Base-by-base conservation (phyloP, 2,888 invertebrate genomes). In the Danaus chrysippus region DNA sequence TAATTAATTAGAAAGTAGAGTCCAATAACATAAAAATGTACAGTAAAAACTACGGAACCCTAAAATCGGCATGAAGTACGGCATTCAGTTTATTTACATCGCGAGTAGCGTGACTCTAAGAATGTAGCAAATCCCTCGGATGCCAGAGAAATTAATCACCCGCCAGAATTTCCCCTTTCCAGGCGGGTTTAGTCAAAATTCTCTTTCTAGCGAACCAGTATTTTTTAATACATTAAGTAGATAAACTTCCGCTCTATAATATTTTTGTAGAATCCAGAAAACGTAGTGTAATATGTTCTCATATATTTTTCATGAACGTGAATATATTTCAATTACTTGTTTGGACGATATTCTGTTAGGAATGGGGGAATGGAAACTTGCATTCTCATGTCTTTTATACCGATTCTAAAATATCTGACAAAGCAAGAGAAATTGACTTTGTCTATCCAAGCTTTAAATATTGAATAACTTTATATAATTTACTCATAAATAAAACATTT, bases 81-180 rank as follows among this genome's bases (percentile, higher is more conserved):
- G 70, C 69, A 73, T 74, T 78, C 74, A 72, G 78, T 84, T 85
- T 84, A 85, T 84, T 84, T 84, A 82, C 81, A 74, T 73, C 71
- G 76, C 70, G 70, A 75, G 73, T 82, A 75, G 81, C 84, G 84
- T 84, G 83, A 82, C 84, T 83, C 68, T 74, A 74, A 75, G 76
- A 78, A 78, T 78, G 77, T 75, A 77, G 76, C 74, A 79, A 82
- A 79, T 84, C 82, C 79, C 76, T 77, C 76, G 79, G 81, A 84
- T 83, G 82, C 79, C 76, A 71, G 73, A 73, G 71, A 81, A 85
- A 86, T 86, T 84, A 86, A 85, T 85, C 82, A 83, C 77, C 75
- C 73, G 71, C 71, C 75, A 70, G 75, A 74, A 76, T 77, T 75
- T 77, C 73, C 79, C 76, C 77, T 77, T 73, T 74, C 70, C 71